Evolutionary conservation across 2,113 vertebrate genomes (phyloP).

Genomic region (Lepus timidus): DNA sequence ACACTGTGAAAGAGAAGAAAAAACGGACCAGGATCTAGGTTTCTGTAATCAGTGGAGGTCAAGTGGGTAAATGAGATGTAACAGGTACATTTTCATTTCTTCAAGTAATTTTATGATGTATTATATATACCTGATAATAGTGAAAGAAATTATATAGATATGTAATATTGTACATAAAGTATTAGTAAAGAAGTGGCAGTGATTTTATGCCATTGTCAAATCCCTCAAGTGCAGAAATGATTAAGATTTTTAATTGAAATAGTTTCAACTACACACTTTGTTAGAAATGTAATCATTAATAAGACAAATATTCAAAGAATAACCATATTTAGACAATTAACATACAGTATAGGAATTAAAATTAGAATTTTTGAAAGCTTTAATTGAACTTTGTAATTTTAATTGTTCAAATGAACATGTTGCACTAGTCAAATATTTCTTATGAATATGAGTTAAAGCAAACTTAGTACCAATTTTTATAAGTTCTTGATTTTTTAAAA

Average conservation of each 20-base stretch:
- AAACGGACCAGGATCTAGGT: neutral
- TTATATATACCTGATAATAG: neutral
- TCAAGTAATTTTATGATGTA: neutral
- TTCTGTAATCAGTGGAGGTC: neutral
- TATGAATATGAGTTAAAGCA: neutral
- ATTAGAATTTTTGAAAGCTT: neutral
- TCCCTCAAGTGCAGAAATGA: neutral
- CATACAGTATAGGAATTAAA: neutral
- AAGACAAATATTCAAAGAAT: neutral
- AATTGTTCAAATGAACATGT: neutral
- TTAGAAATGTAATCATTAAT: neutral
- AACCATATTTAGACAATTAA: neutral
- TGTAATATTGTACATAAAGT: neutral
- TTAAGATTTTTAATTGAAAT: conserved; percentile 17
- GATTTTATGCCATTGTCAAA: neutral
- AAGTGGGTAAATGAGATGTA: neutral
- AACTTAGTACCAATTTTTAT: neutral
- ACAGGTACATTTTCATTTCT: neutral
- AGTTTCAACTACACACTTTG: neutral
- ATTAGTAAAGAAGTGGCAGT: neutral
- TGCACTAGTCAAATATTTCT: neutral
- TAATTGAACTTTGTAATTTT: neutral
- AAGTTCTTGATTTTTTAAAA: neutral
- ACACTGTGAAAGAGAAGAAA: neutral
- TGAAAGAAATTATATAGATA: neutral